These are phyloP conservation scores for Labroides dimidiatus DNA, from an alignment of 2,797 vertebrate genomes.

Conservation along the genomic window DNA sequence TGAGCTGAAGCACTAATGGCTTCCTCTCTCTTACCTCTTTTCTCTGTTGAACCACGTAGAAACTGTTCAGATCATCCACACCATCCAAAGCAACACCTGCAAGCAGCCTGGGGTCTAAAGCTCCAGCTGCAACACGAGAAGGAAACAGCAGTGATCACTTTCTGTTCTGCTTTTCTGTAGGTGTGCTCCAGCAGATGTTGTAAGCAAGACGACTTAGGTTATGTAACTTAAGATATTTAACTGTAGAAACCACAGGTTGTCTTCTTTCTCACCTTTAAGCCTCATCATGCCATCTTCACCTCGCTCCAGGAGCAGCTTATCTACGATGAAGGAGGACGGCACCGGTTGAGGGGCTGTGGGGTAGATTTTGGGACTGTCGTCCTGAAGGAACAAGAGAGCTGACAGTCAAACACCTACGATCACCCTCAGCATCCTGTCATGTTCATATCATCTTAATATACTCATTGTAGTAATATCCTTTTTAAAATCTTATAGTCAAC, in stretches of 20 bases:
- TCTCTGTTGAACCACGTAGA: slow-evolving; percentile 48
- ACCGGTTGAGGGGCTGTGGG: slow-evolving; percentile 91
- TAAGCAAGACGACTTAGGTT: background rate
- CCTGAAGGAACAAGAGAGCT: slow-evolving; percentile 76
- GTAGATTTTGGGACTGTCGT: slow-evolving; percentile 91
- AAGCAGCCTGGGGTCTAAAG: slow-evolving; percentile 26
- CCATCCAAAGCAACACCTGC: slow-evolving; percentile 33
- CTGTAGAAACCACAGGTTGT: background rate
- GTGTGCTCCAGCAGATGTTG: slow-evolving; percentile 17
- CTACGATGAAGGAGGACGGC: slow-evolving; percentile 88
- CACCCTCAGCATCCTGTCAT: background rate
- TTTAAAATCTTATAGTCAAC: background rate
- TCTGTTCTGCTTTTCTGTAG: slow-evolving; percentile 45
- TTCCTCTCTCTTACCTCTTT: slow-evolving; percentile 61
- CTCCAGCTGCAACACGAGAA: slow-evolving; percentile 47
- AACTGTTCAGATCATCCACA: slow-evolving; percentile 32
- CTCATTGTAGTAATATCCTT: background rate
- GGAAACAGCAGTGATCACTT: slow-evolving; percentile 35
- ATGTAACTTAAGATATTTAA: too few relatives aligned
- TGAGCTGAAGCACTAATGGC: background rate
- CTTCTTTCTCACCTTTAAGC: slow-evolving; percentile 83
- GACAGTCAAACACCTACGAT: background rate
- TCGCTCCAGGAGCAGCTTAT: slow-evolving; percentile 87
- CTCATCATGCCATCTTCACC: slow-evolving; percentile 89
- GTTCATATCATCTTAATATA: too few relatives aligned